phyloP scores from a whole-genome alignment of 2,797 vertebrate species.

The Acropternis orthonyx region DNA sequence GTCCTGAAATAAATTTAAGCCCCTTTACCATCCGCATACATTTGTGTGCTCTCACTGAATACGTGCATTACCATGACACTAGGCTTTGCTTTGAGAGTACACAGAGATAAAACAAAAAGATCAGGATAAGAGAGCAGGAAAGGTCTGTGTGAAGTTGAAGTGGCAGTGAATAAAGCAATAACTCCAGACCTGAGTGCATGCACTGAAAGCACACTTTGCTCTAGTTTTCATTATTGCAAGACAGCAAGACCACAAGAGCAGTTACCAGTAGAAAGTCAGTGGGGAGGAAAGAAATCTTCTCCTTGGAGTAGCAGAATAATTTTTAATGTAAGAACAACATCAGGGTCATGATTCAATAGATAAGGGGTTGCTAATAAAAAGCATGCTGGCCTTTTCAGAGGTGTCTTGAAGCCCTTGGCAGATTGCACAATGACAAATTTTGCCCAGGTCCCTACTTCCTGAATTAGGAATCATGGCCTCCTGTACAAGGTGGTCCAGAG shows the following conservation, averaged over 20 bases:
- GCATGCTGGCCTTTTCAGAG: fast-evolving
- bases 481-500: neutral
- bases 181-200: neutral
- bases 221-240: neutral
- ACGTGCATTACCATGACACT: neutral
- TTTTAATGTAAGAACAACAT: neutral
- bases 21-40: neutral
- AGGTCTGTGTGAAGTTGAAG: neutral
- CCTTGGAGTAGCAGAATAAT: neutral
- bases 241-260: neutral
- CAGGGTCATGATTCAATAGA: neutral
- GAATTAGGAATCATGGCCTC: neutral
- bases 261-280: neutral
- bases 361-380: neutral
- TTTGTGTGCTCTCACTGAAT: neutral
- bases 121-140: neutral
- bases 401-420: neutral
- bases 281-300: neutral
- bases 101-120: neutral
- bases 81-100: neutral
- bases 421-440: neutral
- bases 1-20: neutral
- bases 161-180: neutral
- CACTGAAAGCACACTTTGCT: neutral
- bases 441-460: neutral